Evolutionary conservation across 2,113 vertebrate genomes (phyloP), one percentile per base, ranked within the genome.

Genomic region (Odontophorus gujanensis): DNA sequence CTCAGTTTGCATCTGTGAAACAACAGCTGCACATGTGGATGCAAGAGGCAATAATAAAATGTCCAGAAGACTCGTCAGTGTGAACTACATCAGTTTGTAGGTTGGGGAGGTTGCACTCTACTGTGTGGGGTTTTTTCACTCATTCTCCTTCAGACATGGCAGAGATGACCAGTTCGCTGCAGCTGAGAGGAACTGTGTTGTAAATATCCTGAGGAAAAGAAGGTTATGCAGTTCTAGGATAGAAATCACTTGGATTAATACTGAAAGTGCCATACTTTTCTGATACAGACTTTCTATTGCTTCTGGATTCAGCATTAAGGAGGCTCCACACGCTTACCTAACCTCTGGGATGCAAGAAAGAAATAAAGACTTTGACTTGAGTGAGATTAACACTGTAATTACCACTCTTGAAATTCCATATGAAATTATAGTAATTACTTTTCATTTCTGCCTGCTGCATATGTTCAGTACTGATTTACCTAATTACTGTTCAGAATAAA

Each of bases 401-500:
- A 45, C 79, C 59, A 53, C 34, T 72, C 73, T 96, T 74, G 62
- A 92, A 76, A 87, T 90, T 82, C 59, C 71, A 66, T 68, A 58
- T 48, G 69, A 87, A 73, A 79, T 40, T 40, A 67, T 40, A 89
- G 68, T 92, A 94, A 91, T 96, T 68, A 92, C 65, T 10, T 93
- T 95, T 87, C 10, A 86, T 91, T 95, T 95, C 50, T 92, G 76
- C 81, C 94, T 96, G 87, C 77, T 95, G 95, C 13, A 55, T 96
- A 87, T 93, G 84, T 93, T 96, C 76, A 82, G 73, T 96, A 94
- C 86, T 59, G 20, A 17, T 94, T 96, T 91, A 85, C 84, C 85
- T 95, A 95, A 96, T 53, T 95, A 89, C 80, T 91, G 36, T 76
- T 93, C 67, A 83, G 40, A 98, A 98, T 98, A 97, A 97, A 98